Evolutionary conservation across 1,140 invertebrate species (phyloP), one percentile per base, ranked within the genome.

Genomic region (Hydropsyche tenuis): DNA sequence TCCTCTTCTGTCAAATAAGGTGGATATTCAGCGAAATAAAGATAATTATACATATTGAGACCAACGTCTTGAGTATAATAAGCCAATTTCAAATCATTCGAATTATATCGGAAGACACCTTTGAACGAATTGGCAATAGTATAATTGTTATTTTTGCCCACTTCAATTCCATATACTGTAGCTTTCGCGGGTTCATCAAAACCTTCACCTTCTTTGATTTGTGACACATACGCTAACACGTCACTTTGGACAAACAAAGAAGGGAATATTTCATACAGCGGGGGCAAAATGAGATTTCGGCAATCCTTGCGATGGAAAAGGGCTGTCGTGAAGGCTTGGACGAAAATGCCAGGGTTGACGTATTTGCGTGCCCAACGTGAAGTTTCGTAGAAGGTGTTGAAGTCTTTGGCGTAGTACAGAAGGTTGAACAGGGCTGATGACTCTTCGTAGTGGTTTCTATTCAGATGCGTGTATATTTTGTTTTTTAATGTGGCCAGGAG

Each of bases 41-140:
- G 89, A 82, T 87, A 91, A 84, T 93, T 91, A 81, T 86, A 91
- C 6, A 88, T 80, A 81, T 93, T 93, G 64, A 91, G 81, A 51
- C 88, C 87, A 73, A 89, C 83, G 79, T 92, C 92, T 78, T 93
- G 90, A 27, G 88, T 90, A 82, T 91, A 92, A 84, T 94, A 93
- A 27, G 88, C 85, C 18, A 93, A 75, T 71, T 85, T 86, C 78
- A 88, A 86, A 75, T 93, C 91, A 1, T 84, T 80, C 75, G 79
- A 70, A 87, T 80, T 51, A 86, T 84, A 9, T 37, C 9, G 3
- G 30, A 37, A 37, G 9, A 37, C 30, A 37, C 9, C 9, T 9
- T 9, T 37, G 9, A 37, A 37, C 9, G 30, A 37, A 37, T 37
- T 37, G 9, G 30, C 9, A 9, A 37, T 37, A 37, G 30, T 37